A percentile compares a stretch with the other conserved stretches of the same genome.
Evolutionary conservation across 2,797 vertebrate species (phyloP).

Genomic region (Prunella strophiata): DNA sequence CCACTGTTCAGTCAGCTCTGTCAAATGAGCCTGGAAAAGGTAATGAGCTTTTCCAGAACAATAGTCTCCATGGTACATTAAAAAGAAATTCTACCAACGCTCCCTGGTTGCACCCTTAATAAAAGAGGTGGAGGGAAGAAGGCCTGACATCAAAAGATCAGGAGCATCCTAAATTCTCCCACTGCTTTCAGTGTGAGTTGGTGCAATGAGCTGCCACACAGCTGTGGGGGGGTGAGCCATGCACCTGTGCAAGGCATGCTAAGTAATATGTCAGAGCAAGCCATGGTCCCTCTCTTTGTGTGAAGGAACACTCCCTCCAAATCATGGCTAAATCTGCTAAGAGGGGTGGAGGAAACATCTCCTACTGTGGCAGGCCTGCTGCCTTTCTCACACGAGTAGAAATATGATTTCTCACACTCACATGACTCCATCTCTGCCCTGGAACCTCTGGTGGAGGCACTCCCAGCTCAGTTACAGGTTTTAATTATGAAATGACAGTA

Average conservation of each 20-base stretch:
- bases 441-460: conserved; percentile 31
- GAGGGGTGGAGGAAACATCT: background rate
- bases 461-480: conserved; percentile 51
- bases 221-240: background rate
- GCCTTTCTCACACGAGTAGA: background rate
- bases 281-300: background rate
- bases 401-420: background rate
- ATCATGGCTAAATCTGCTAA: background rate
- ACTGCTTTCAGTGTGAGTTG: background rate
- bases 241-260: background rate
- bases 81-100: background rate
- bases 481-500: conserved; percentile 72
- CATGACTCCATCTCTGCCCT: background rate
- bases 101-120: background rate
- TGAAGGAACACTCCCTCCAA: background rate
- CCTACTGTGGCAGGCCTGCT: background rate
- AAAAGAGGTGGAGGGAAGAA: background rate
- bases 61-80: background rate
- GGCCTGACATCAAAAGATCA: background rate
- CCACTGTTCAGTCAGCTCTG: background rate
- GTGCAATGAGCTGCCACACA: background rate
- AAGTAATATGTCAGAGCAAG: background rate
- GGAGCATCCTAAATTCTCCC: background rate
- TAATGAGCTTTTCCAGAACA: background rate
- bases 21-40: background rate